Base-by-base conservation (phyloP, 2,888 invertebrate species). In the Miltochrista miniata region DNA sequence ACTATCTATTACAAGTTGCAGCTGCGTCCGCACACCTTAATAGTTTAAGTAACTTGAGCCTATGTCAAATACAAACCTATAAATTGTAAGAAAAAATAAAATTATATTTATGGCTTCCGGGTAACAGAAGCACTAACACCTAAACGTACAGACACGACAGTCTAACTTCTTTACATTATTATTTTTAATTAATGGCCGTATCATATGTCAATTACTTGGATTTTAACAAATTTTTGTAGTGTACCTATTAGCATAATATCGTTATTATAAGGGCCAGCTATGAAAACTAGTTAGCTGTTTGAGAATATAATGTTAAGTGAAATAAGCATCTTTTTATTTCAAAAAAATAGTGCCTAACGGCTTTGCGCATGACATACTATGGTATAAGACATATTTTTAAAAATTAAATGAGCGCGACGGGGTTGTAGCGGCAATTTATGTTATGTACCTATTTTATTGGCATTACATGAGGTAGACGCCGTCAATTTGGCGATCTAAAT, bases 161-260 rank as follows among this genome's bases (percentile, higher is more conserved):
- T 14, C 15, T 15, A 15, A 1, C 7, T 15, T 39, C 13, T 15
- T 39, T 39, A 39, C 11, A 33, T 43, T 43, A 30, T 31, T 34
- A 43, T 34, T 33, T 43, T 14, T n/a, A 11, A 34, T 43, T n/a
- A 24, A 24, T 24, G 5, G 18, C 18, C 18, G 18, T 24, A 9
- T 44, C 10, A 33, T 40, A 41, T 36, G 35, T 14, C 47, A 48
- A 41, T 41, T 41, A 48, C 35, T 45, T 45, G 7, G 12, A 11
- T 38, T n/a, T 24, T n/a, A 18, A 18, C 15, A 18, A 15, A 38
- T 18, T n/a, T 18, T 15, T 38, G 9, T 18, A 18, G 10, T 18
- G 4, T 7, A 7, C 1, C 15, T 7, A 38, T 38, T 38, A 18
- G 18, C 38, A 38, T 38, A 31, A 31, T 31, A 31, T 31, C 11